phyloP scores from a whole-genome alignment of 2,888 invertebrate genomes.

The Blomia tropicalis region DNA sequence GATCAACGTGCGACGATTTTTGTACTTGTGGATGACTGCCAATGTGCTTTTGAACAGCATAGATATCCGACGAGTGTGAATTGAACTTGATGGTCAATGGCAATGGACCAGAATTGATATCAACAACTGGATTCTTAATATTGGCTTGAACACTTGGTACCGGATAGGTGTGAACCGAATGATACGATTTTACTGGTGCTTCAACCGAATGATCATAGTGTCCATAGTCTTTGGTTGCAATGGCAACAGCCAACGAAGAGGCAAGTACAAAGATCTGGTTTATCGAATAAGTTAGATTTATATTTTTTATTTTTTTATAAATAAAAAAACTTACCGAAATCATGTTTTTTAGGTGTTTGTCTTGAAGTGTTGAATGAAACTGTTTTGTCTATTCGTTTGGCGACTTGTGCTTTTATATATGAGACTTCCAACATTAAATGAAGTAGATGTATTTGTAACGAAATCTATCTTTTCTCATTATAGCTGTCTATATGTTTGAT shows the following conservation, averaged over 20 bases:
- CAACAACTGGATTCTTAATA: not conserved
- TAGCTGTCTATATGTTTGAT: not conserved
- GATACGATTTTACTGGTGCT: conserved; percentile 6
- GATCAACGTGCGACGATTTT: not conserved
- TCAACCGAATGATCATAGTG: conserved; percentile 10
- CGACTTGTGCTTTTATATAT: no score
- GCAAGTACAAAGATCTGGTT: not conserved
- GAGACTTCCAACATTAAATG: no score
- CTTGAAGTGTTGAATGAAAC: no score
- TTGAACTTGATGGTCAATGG: conserved; percentile 5
- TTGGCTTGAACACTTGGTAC: not conserved
- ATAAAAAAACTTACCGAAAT: conserved; percentile 3
- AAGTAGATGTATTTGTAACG: no score
- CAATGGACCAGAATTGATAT: conserved; percentile 13
- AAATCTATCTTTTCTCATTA: no score
- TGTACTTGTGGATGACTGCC: not conserved
- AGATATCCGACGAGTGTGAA: conserved; percentile 6
- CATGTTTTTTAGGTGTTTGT: no score
- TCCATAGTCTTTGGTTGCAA: not conserved
- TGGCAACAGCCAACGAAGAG: not conserved
- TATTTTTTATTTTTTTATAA: not conserved
- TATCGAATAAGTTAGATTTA: not conserved
- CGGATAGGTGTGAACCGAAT: conserved; percentile 7
- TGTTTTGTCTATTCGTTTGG: no score
- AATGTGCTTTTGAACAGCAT: conserved; percentile 3